Conservation (phyloP, 2,113 vertebrate genomes). For the Erythrocercus mccallii region DNA sequence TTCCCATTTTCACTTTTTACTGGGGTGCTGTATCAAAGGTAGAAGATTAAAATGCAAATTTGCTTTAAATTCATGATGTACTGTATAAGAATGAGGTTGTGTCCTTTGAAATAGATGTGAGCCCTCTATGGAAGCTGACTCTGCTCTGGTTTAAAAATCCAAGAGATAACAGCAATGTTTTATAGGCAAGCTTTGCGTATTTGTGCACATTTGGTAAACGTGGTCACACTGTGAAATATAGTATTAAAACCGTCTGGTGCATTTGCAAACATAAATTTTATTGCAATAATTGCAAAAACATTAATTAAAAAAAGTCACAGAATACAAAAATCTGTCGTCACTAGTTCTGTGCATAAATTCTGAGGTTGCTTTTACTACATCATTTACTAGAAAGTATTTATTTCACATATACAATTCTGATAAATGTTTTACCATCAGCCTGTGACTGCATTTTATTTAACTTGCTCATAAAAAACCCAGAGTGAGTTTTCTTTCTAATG, state of each 20-base stretch:
- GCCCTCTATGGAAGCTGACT: neutral
- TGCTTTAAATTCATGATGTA: neutral
- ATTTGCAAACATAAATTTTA: neutral
- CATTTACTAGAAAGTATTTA: neutral
- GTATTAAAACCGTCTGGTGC: neutral
- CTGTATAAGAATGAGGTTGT: neutral
- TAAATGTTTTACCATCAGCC: neutral
- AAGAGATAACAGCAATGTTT: neutral
- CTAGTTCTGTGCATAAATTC: neutral
- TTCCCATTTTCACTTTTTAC: neutral
- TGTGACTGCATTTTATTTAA: neutral
- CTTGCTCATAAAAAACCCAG: neutral
- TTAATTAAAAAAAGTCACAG: neutral
- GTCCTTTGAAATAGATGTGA: neutral
- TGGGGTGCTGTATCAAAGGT: neutral
- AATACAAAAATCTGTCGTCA: neutral
- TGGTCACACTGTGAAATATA: neutral
- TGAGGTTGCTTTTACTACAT: neutral
- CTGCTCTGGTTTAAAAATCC: neutral
- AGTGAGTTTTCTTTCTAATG: neutral
- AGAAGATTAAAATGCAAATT: neutral
- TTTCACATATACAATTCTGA: neutral
- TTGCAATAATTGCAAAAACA: neutral
- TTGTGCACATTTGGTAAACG: neutral
- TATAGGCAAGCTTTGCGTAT: neutral